Evolutionary conservation across 2,888 invertebrate species (phyloP), one percentile per base, ranked within the genome.

Genomic region (Pogonocherus hispidulus): DNA sequence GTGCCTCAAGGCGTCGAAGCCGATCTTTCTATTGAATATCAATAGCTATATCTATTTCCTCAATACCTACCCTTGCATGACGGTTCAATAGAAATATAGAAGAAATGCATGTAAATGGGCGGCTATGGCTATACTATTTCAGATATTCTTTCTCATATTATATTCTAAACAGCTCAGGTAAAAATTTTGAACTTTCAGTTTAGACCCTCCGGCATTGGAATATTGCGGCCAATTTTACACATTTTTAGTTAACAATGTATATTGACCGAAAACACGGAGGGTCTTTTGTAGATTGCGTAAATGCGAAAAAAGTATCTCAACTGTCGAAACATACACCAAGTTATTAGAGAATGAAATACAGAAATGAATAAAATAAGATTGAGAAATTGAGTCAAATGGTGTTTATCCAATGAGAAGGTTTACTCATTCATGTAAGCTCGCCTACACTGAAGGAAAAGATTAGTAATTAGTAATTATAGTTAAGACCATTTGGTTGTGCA

Each of bases 11-110:
- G 75, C 68, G 72, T 71, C 57, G 66, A 69, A 66, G 62, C 65
- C 74, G 69, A 71, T 62, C 74, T 63, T 74, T 72, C 72, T 66
- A 73, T 73, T 69, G 65, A 69, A 70, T 73, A 75, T 75, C 75
- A 73, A 74, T 76, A 74, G 69, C 73, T 63, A 70, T 76, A 75
- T 76, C 69, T 70, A 62, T 74, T 66, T 64, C 69, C 65, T 57
- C 56, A 60, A 32, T 65, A 22, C 54, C 6, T 67, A 51, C 49
- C 37, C 41, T 57, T 46, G 60, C 64, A 64, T 64, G 55, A 37
- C 51, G 11, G 46, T 65, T 67, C 41, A 51, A 67, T 63, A 47
- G 59, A 60, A 57, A 57, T 47, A 27, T 27, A 27, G n/a, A 27
- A 27, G 27, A 11, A 35, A 54, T 11, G 9, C 20, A 35, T 44